Base-by-base conservation (phyloP, 2,797 vertebrate species). In the Sternarchorhynchus goeldii region DNA sequence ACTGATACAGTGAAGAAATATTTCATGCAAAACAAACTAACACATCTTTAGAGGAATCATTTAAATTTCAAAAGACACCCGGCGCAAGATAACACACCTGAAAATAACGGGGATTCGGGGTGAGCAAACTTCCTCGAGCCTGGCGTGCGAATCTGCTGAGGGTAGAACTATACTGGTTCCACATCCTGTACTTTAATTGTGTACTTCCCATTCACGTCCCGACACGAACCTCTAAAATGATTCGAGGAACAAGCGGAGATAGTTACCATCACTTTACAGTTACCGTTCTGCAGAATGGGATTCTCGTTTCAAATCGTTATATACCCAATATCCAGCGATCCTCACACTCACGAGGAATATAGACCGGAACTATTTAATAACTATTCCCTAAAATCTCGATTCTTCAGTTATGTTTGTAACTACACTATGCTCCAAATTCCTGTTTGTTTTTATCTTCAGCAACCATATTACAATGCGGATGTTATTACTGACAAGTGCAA, bases 101-200 rank as follows among this genome's bases (percentile, higher is more conserved):
- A 14, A 62, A 67, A 10, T 21, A 31, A 64, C 18, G 20, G 55
- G 79, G 29, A 0, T 34, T 29, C 71, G 32, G 31, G 57, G 39
- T 10, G 71, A 25, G 20, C 4, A 45, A 29, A 67, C 31, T 62
- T 29, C 0, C 32, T 29, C 21, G 32, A 18, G 16, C 25, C 69
- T 20, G 50, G 20, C 20, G 20, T 29, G 32, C 39, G 69, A 32
- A 32, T 8, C 50, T 55, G 8, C 32, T 25, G 69, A 66, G 62
- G 77, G 39, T 45, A 6, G 71, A n/a, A 53, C 21, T 17, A 12
- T 20, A 67, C 2, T 16, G 32, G 32, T 29, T 62, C 58, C 69
- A 80, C 75, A 77, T 83, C 82, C 78, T 81, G 63, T 67, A 58
- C 50, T 68, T 56, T 53, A 75, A 78, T 62, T 20, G n/a, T 67